Conservation (phyloP, 2,113 vertebrate genomes). For the Hystrix cristata region DNA sequence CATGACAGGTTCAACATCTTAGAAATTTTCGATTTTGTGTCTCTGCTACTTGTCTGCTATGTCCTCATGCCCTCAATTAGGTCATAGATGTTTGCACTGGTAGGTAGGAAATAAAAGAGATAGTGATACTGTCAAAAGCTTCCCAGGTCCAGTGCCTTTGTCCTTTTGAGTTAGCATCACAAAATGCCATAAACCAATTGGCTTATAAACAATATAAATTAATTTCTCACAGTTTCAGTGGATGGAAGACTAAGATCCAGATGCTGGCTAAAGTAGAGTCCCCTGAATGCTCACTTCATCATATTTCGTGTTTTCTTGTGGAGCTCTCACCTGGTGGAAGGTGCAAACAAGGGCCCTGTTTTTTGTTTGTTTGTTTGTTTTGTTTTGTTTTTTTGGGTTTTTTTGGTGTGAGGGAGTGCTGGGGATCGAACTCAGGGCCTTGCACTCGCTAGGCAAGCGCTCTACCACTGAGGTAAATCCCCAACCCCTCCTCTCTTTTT, state of each 20-base stretch:
- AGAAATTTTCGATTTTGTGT: constrained; percentile 7
- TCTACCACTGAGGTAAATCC: too few species aligned
- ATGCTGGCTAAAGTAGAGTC: background rate
- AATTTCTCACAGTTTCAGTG: background rate
- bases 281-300: background rate
- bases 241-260: background rate
- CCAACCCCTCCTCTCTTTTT: too few species aligned
- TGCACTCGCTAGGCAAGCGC: too few species aligned
- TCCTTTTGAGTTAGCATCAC: background rate
- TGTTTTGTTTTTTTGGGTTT: too few species aligned
- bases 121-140: background rate
- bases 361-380: background rate
- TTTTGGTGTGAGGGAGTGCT: too few species aligned
- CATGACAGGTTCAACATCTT: background rate
- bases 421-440: too few species aligned
- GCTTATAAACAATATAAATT: background rate
- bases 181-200: background rate
- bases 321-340: background rate
- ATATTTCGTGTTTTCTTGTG: background rate
- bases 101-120: background rate
- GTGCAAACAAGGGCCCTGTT: background rate
- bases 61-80: background rate
- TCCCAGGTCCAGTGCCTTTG: background rate
- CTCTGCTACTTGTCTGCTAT: background rate
- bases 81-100: background rate